These are phyloP conservation scores for Helicoverpa armigera DNA, from an alignment of 1,140 invertebrate genomes.

Conservation along the genomic window DNA sequence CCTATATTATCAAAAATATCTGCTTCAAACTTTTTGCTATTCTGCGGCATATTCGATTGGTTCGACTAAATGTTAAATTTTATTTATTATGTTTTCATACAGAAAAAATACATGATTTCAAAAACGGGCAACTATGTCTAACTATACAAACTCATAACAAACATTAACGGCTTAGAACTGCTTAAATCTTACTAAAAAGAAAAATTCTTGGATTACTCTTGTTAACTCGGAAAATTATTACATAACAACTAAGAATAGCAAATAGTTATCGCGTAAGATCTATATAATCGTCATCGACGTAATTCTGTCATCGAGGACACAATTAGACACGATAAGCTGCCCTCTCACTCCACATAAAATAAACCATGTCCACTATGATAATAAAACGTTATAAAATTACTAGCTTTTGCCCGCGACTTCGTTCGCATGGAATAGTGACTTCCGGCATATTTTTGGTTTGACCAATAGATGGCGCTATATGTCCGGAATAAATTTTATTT, in stretches of 20 bases:
- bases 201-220: not conserved
- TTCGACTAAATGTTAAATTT: conserved; percentile 9
- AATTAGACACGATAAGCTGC: conserved; percentile 65
- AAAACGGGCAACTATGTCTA: too few relatives aligned
- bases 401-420: too few relatives aligned
- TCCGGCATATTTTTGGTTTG: too few relatives aligned
- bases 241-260: conserved; percentile 75
- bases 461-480: too few relatives aligned
- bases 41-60: not conserved
- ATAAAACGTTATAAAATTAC: conserved; percentile 35
- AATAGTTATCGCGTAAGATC: conserved; percentile 60
- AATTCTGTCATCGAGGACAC: conserved; percentile 75
- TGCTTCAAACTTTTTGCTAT: conserved; percentile 37
- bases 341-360: conserved; percentile 58
- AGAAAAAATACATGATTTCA: not conserved
- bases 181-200: too few relatives aligned
- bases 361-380: not conserved
- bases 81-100: conserved; percentile 6
- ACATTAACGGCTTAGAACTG: not conserved
- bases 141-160: not conserved
- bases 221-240: conserved; percentile 62
- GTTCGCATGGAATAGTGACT: too few relatives aligned
- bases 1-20: not conserved
- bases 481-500: too few relatives aligned
- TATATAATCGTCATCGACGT: conserved; percentile 73